phyloP scores from a whole-genome alignment of 2,113 vertebrate genomes.

The Ariopsis seemanni region DNA sequence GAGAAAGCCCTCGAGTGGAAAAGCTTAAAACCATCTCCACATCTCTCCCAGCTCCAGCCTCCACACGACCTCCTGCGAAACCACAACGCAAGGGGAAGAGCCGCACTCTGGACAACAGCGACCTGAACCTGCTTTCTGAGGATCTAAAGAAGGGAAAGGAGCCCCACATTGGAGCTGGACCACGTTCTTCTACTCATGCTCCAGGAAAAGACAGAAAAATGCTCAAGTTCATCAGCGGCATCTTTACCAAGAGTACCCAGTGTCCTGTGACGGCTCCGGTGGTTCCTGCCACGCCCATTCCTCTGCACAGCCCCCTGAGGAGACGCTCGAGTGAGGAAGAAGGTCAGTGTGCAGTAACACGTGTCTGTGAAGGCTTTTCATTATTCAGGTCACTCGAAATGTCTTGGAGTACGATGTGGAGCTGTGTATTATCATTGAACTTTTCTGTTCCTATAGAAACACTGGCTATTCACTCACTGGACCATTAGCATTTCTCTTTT shows the following conservation, averaged over 20 bases:
- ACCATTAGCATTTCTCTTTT: not conserved
- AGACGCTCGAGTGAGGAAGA: constrained; percentile 79
- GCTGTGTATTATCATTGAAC: not conserved
- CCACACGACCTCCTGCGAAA: constrained; percentile 58
- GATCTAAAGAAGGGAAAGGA: constrained; percentile 71
- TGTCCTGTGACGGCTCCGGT: constrained; percentile 70
- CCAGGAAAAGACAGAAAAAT: constrained; percentile 80
- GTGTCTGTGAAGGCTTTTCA: not conserved
- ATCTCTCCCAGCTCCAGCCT: constrained; percentile 65
- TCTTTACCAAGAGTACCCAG: constrained; percentile 90
- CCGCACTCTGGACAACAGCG: constrained; percentile 92
- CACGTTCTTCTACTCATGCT: constrained; percentile 79
- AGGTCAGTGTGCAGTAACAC: constrained; percentile 60
- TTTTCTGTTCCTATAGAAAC: not conserved
- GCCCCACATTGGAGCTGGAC: constrained; percentile 55
- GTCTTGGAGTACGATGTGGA: not conserved
- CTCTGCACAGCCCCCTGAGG: constrained; percentile 67
- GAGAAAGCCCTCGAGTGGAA: constrained; percentile 75
- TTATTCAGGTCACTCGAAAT: not conserved
- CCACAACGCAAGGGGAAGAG: constrained; percentile 87
- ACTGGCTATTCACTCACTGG: not conserved
- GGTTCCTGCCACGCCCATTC: constrained; percentile 65
- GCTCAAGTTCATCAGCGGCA: constrained; percentile 96
- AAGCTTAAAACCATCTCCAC: constrained; percentile 66
- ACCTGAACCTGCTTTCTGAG: constrained; percentile 82